A percentile compares a stretch with the other conserved stretches of the same genome.
These are phyloP conservation scores for Collichthys lucidus DNA, from an alignment of 2,113 vertebrate species.

Conservation along the genomic window DNA sequence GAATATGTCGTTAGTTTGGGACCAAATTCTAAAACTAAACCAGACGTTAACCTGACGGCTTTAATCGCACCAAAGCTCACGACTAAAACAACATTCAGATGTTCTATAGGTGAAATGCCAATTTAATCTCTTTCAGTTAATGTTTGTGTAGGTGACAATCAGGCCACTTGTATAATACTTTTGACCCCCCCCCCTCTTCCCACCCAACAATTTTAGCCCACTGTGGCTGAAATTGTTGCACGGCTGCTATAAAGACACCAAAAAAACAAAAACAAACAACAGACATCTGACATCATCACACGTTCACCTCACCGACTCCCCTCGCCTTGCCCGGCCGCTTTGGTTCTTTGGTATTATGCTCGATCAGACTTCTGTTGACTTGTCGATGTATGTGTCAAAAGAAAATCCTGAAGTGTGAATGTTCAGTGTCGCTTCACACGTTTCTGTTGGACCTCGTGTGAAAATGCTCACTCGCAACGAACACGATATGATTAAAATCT, in stretches of 20 bases:
- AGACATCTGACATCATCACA: constrained; percentile 36
- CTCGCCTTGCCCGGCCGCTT: constrained; percentile 2
- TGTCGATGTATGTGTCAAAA: constrained; percentile 21
- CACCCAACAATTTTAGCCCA: constrained; percentile 27
- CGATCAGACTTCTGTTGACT: not conserved
- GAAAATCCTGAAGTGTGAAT: constrained; percentile 13
- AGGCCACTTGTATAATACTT: constrained; percentile 37
- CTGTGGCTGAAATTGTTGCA: constrained; percentile 53
- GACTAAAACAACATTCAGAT: not conserved
- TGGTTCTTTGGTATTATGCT: not conserved
- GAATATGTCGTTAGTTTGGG: not conserved
- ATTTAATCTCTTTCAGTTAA: constrained; percentile 28
- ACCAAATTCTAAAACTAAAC: not conserved
- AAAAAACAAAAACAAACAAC: constrained; percentile 39
- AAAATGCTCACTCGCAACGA: constrained; percentile 18
- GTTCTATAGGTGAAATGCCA: not conserved
- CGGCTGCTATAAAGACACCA: constrained; percentile 77
- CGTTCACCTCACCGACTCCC: constrained; percentile 7
- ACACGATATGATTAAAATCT: not conserved
- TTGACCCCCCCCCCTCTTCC: not conserved
- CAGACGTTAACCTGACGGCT: constrained; percentile 1
- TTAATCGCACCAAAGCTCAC: not conserved
- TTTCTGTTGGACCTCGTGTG: constrained; percentile 14
- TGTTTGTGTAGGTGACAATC: constrained; percentile 70
- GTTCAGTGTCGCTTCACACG: constrained; percentile 12